Base-by-base conservation (phyloP, 2,888 invertebrate species). In the Brachyptera risi region DNA sequence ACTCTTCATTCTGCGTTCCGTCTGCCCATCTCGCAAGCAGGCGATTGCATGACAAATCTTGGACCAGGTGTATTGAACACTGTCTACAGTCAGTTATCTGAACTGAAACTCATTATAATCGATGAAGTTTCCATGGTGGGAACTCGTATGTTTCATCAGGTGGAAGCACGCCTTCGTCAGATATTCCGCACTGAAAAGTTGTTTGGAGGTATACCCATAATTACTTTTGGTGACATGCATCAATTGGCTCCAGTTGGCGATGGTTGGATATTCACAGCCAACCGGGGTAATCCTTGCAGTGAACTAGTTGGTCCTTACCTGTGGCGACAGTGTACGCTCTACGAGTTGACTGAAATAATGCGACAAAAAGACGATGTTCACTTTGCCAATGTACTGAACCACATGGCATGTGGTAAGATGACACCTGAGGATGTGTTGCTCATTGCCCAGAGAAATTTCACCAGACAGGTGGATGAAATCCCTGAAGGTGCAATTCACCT, bases 311-410 rank as follows among this genome's bases (percentile, higher is more conserved):
- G 44, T 15, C 21, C 44, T 11, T 19, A 15, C 19, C 44, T 44
- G 11, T 70, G 68, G 69, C 59, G 67, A 31, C 26, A 58, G 38
- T 69, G 70, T 44, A 9, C 65, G 59, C 65, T 66, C 62, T 70
- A 64, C 63, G 68, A 71, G 63, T 66, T 71, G 31, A 70, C 68
- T 5, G 65, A 69, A 65, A 66, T 70, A n/a, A 70, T 71, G 69
- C 58, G 71, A 71, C 71, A 65, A 17, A 69, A 71, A 23, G n/a
- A 67, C 57, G 69, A 70, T 37, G 44, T 42, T 56, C 23, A 15
- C 11, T 72, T 70, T 57, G 66, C 68, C 9, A 42, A 58, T 47
- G 68, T 68, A 7, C 58, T 71, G 7, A 71, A 70, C 40, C 64
- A 70, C 56, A 57, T 69, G 47, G 68, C 69, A 9, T 42, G n/a